Percentiles rank a stretch among this genome's conserved stretches.
Conservation (phyloP, 2,888 invertebrate genomes). For the Lysandra coridon region DNA sequence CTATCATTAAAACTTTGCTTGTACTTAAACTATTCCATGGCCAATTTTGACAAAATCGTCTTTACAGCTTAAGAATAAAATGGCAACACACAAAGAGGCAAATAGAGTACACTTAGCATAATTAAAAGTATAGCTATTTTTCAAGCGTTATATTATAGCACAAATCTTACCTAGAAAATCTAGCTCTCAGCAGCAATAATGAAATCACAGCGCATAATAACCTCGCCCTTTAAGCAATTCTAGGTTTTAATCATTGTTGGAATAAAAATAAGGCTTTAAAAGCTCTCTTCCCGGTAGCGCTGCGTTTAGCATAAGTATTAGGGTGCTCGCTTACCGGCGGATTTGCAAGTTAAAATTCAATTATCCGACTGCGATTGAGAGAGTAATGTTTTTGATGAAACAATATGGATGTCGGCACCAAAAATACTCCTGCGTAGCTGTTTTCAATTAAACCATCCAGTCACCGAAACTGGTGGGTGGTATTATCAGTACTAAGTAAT, state of each 20-base stretch:
- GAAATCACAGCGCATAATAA: not conserved
- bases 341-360: constrained; percentile 3
- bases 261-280: constrained; percentile 1
- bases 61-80: too few species aligned
- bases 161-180: not conserved
- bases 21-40: too few species aligned
- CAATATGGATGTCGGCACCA: too few species aligned
- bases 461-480: too few species aligned
- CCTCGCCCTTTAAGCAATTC: not conserved
- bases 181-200: not conserved
- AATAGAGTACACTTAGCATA: too few species aligned
- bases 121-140: too few species aligned
- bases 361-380: not conserved
- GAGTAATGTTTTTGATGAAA: not conserved
- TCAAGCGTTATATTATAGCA: not conserved
- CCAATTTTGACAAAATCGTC: too few species aligned
- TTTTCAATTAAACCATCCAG: too few species aligned
- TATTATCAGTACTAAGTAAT: too few species aligned
- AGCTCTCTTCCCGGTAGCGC: not conserved
- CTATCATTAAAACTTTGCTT: too few species aligned
- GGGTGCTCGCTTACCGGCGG: not conserved
- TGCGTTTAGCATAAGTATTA: constrained; percentile 15
- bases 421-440: too few species aligned
- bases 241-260: constrained; percentile 11
- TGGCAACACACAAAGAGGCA: too few species aligned